Evolutionary conservation across 2,888 invertebrate genomes (phyloP), one percentile per base, ranked within the genome.

Genomic region (Melinaea menophilus): DNA sequence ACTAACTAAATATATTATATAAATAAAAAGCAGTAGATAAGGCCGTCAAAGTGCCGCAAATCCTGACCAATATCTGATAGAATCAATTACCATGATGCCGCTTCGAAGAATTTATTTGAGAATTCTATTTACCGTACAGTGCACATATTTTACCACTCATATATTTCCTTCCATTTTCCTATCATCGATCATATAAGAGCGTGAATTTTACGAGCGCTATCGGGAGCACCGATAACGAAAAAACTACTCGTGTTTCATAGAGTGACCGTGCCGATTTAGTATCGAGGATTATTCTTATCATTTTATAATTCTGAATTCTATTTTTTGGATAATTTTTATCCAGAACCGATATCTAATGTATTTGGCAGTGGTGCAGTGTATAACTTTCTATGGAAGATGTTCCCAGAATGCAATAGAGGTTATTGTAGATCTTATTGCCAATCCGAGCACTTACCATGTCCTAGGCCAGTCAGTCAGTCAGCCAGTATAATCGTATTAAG

Each of bases 201-300:
- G 58, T 69, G 71, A 72, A 72, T 71, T 71, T 73, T 79, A 77
- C 73, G 76, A 69, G 70, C 72, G 71, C 76, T 75, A 77, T 76
- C 71, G 69, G 60, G 69, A 73, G 72, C 67, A 67, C 65, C 74
- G 65, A 79, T 81, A 79, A 79, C 79, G 77, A 78, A 77, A 76
- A 76, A 68, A 46, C 62, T 55, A 74, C 71, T 73, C 55, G 70
- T 67, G 66, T 64, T 58, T 41, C 60, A 48, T 65, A 71, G 69
- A 71, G 73, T 73, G 69, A 62, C 75, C 64, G 74, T 64, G 41
- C 11, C 11, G 56, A 65, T 58, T 13, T 13, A 58, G 34, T 55
- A 54, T 22, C 31, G 37, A 34, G 46, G 34, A 35, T 58, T 51
- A 47, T 62, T 51, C 31, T 37, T 34, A 11, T 35, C 5, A 56